Evolutionary conservation across 2,113 vertebrate species (phyloP).

Genomic region (Ophiodon elongatus): DNA sequence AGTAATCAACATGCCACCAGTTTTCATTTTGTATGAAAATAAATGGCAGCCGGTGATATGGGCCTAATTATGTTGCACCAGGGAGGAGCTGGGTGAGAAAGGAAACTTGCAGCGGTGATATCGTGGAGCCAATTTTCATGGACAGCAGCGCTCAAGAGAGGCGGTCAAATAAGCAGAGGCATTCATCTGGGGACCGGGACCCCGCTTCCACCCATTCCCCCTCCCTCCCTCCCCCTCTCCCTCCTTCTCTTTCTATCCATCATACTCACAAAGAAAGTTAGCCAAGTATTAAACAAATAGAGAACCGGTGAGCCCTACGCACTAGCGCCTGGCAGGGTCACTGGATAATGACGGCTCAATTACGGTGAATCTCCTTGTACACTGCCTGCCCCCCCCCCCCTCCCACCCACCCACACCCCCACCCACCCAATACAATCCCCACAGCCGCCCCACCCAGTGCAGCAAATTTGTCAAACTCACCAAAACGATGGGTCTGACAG

Average conservation of each 20-base stretch:
- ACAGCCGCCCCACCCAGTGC: constrained; percentile 66
- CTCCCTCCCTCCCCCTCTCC: constrained; percentile 30
- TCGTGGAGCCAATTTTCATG: constrained; percentile 96
- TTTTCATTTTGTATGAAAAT: constrained; percentile 97
- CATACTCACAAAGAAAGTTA: constrained; percentile 85
- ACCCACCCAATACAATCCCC: constrained; percentile 42
- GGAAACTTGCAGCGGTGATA: constrained; percentile 91
- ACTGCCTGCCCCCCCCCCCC: constrained; percentile 12
- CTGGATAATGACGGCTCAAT: constrained; percentile 89
- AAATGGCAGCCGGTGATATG: constrained; percentile 94
- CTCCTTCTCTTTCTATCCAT: constrained; percentile 76
- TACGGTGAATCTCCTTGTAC: constrained; percentile 83
- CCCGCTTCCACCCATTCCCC: constrained; percentile 62
- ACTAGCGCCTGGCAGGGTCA: constrained; percentile 75
- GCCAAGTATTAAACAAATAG: constrained; percentile 92
- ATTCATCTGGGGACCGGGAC: constrained; percentile 84
- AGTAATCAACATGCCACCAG: constrained; percentile 91
- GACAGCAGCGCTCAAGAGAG: constrained; percentile 85
- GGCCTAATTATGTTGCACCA: constrained; percentile 92
- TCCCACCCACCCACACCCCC: neutral
- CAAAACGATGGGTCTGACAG: constrained; percentile 81
- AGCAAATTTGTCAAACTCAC: constrained; percentile 82
- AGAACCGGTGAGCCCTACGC: constrained; percentile 68
- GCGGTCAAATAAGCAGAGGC: constrained; percentile 91
- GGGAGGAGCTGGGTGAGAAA: constrained; percentile 83